Percentiles rank a stretch among this genome's conserved stretches.
Conservation (phyloP, 2,888 invertebrate species). For the Stramonita haemastoma region DNA sequence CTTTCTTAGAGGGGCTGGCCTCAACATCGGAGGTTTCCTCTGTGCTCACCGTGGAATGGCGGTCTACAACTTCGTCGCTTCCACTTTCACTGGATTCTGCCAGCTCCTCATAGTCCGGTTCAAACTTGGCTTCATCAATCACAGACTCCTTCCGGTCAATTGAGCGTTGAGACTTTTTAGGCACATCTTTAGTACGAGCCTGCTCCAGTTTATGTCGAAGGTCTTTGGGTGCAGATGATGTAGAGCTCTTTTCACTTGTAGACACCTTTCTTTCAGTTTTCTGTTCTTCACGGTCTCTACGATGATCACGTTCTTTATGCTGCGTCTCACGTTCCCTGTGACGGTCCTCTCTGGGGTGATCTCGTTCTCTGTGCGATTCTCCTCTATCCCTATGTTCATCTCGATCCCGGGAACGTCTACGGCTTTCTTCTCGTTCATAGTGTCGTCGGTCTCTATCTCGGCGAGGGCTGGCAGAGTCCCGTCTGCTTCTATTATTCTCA, state of each 20-base stretch:
- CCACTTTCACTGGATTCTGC: constrained; percentile 43
- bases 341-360: background rate
- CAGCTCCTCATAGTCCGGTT: constrained; percentile 70
- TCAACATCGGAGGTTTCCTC: constrained; percentile 38
- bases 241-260: constrained; percentile 28
- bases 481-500: constrained; percentile 36
- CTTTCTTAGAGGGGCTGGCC: constrained; percentile 36
- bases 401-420: constrained; percentile 9
- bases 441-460: constrained; percentile 17
- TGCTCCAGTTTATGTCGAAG: constrained; percentile 47
- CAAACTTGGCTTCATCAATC: constrained; percentile 71
- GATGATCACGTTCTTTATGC: background rate
- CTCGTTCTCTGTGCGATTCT: constrained; percentile 20
- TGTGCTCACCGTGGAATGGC: constrained; percentile 45
- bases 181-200: constrained; percentile 36
- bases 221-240: constrained; percentile 39
- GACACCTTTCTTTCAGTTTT: constrained; percentile 23
- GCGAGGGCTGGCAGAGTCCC: constrained; percentile 36
- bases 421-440: constrained; percentile 13
- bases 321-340: constrained; percentile 4
- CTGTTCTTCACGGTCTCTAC: constrained; percentile 20
- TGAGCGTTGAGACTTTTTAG: constrained; percentile 40
- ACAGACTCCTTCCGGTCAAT: constrained; percentile 68
- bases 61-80: constrained; percentile 40
- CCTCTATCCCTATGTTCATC: constrained; percentile 15